Percentiles rank a stretch among this genome's conserved stretches.
phyloP scores from a whole-genome alignment of 1,140 invertebrate species.

The Choristoneura fumiferana region DNA sequence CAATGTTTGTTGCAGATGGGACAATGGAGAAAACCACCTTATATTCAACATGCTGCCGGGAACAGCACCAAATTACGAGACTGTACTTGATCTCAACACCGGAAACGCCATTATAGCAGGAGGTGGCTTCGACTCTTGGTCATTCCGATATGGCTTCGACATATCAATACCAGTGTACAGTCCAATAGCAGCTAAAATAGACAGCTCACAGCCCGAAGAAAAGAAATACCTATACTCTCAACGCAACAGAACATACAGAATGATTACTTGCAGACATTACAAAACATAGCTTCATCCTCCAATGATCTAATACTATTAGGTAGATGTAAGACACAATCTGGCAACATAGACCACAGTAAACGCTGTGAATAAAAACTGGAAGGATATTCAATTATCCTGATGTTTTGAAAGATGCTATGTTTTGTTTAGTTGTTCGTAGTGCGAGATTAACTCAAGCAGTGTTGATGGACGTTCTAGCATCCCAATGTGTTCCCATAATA shows the following conservation, averaged over 20 bases:
- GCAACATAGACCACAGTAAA: constrained; percentile 80
- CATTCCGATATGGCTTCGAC: constrained; percentile 90
- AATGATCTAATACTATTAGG: constrained; percentile 83
- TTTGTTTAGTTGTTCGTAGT: constrained; percentile 89
- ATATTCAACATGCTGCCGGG: constrained; percentile 94
- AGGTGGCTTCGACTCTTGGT: constrained; percentile 89
- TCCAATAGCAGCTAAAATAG: constrained; percentile 67
- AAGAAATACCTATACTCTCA: constrained; percentile 85
- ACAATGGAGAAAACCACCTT: constrained; percentile 92
- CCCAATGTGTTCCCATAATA: constrained; percentile 93
- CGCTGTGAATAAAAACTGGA: constrained; percentile 83
- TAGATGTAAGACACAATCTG: constrained; percentile 73
- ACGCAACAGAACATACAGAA: constrained; percentile 91
- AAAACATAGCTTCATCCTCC: constrained; percentile 80
- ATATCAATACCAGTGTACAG: constrained; percentile 92
- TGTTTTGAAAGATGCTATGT: constrained; percentile 86
- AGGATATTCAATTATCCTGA: constrained; percentile 87
- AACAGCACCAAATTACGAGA: constrained; percentile 84
- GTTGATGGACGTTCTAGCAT: constrained; percentile 89
- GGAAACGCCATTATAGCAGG: constrained; percentile 91
- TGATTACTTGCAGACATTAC: constrained; percentile 85
- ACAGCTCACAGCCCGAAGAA: constrained; percentile 58
- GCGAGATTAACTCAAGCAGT: constrained; percentile 86
- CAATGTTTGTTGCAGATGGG: constrained; percentile 83
- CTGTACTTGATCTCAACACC: constrained; percentile 84